phyloP scores from a whole-genome alignment of 2,797 vertebrate species.

The Erethizon dorsatum region DNA sequence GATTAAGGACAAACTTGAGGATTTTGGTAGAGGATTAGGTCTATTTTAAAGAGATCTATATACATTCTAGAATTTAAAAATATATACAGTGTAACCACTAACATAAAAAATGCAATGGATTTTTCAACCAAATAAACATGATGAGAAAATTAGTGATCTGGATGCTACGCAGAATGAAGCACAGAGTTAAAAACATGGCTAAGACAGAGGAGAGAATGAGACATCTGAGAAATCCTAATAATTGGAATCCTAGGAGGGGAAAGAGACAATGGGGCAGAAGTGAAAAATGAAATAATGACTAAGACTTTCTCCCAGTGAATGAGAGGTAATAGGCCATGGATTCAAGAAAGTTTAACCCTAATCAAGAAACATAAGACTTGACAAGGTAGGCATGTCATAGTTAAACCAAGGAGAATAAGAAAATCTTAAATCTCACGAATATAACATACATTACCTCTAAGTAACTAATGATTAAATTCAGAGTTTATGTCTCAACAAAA shows the following conservation, averaged over 20 bases:
- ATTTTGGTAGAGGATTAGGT: slow-evolving; percentile 3
- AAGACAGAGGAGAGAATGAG: neutral
- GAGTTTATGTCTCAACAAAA: neutral
- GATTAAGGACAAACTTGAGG: neutral
- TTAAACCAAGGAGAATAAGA: neutral
- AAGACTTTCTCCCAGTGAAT: neutral
- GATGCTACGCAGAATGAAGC: neutral
- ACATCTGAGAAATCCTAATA: neutral
- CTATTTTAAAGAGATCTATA: neutral
- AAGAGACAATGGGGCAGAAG: neutral
- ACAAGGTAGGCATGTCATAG: neutral
- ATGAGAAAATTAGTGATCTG: neutral
- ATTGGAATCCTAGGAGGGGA: neutral
- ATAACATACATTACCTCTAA: slow-evolving; percentile 1
- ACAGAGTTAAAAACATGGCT: neutral
- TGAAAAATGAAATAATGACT: neutral
- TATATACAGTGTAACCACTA: neutral
- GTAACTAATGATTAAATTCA: neutral
- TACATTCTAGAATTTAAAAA: neutral
- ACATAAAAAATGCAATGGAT: neutral
- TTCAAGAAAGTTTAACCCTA: neutral
- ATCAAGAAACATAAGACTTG: neutral
- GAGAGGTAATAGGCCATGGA: neutral
- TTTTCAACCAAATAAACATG: slow-evolving; percentile 11
- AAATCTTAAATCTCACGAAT: neutral